phyloP scores from a whole-genome alignment of 2,113 vertebrate genomes.

The Dolichallabes microphthalmus region DNA sequence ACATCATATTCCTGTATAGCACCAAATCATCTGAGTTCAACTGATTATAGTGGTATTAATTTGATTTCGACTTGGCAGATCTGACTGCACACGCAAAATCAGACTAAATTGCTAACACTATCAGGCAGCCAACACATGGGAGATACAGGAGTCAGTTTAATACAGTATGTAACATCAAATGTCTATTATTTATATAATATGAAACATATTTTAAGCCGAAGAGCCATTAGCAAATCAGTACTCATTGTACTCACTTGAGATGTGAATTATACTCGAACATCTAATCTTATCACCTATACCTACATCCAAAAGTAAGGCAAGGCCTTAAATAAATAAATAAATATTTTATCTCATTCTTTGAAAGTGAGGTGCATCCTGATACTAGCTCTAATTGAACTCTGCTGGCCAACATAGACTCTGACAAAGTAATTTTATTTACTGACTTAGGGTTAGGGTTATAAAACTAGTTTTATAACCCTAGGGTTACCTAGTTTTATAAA shows the following conservation, averaged over 20 bases:
- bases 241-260: background rate
- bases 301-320: background rate
- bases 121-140: background rate
- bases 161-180: background rate
- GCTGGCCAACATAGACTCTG: background rate
- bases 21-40: background rate
- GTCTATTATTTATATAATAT: background rate
- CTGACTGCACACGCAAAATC: background rate
- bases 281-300: background rate
- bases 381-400: background rate
- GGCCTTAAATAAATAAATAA: background rate
- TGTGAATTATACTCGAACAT: background rate
- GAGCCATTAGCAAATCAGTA: background rate
- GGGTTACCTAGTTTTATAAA: too few relatives aligned
- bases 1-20: background rate
- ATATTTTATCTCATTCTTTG: background rate
- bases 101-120: background rate
- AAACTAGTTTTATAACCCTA: too few relatives aligned
- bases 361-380: background rate
- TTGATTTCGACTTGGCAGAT: background rate
- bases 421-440: background rate
- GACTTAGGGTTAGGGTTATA: too few relatives aligned
- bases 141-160: background rate
- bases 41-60: background rate
- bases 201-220: background rate